Evolutionary conservation across 1,140 invertebrate genomes (phyloP).

Genomic region (Lethrus apterus): DNA sequence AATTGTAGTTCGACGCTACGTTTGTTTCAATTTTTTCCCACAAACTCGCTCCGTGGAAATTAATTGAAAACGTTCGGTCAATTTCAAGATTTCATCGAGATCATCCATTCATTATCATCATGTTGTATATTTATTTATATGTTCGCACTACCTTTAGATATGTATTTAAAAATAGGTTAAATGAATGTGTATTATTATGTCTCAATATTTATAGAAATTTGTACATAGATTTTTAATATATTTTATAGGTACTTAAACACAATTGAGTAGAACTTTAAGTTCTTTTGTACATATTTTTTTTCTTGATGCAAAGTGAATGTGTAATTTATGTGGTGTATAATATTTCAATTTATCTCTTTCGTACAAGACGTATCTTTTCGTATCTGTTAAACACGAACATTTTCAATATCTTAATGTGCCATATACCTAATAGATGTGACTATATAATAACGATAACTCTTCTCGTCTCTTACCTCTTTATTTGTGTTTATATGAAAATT

Average conservation of each 20-base stretch:
- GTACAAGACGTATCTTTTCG: constrained; percentile 13
- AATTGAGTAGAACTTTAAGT: constrained; percentile 15
- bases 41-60: not conserved
- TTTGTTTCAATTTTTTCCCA: not conserved
- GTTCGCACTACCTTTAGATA: too few relatives aligned
- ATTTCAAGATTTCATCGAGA: not conserved
- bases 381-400: constrained; percentile 18
- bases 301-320: constrained; percentile 14
- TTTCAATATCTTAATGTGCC: constrained; percentile 19
- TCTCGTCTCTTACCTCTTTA: constrained; percentile 15
- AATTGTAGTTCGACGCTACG: not conserved
- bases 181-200: constrained; percentile 12
- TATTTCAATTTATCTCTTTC: constrained; percentile 9
- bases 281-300: constrained; percentile 20
- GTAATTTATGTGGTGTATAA: constrained; percentile 18
- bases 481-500: constrained; percentile 18
- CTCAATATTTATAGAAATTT: constrained; percentile 23
- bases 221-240: constrained; percentile 30
- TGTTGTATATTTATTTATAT: constrained; percentile 24
- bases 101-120: constrained; percentile 14
- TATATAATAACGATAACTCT: too few relatives aligned
- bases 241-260: constrained; percentile 20
- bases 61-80: not conserved
- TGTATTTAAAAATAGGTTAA: constrained; percentile 15
- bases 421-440: constrained; percentile 15